Evolutionary conservation across 2,113 vertebrate species (phyloP).

Genomic region (Asarcornis scutulata): DNA sequence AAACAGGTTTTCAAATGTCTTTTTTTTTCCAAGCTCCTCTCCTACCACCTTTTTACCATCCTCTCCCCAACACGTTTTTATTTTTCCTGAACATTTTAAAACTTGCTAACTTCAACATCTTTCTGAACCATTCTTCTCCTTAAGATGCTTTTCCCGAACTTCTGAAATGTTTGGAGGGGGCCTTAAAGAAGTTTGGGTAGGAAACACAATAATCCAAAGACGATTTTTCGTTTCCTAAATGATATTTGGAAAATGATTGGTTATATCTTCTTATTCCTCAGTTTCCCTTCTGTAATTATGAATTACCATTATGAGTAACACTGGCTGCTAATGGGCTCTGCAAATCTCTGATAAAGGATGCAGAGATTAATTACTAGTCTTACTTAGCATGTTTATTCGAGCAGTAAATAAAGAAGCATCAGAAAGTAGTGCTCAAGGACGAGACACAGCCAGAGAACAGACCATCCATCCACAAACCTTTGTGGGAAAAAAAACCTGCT

Average conservation of each 20-base stretch:
- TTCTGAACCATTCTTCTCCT: neutral
- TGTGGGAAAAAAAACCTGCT: neutral
- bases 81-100: neutral
- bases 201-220: neutral
- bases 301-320: neutral
- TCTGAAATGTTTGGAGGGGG: rapidly evolving
- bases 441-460: slow-evolving; percentile 7
- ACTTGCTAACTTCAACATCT: neutral
- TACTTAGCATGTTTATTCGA: neutral
- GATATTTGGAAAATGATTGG: neutral
- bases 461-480: neutral
- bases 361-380: slow-evolving; percentile 12
- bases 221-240: neutral
- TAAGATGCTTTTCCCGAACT: neutral
- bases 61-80: neutral
- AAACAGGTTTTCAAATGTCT: neutral
- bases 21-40: neutral
- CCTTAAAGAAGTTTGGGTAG: neutral
- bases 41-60: neutral
- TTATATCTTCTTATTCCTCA: neutral
- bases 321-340: neutral
- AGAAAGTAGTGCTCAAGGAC: neutral
- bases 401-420: neutral
- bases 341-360: neutral
- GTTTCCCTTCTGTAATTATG: neutral